Conservation (phyloP, 2,797 vertebrate species). For the Falco cherrug region DNA sequence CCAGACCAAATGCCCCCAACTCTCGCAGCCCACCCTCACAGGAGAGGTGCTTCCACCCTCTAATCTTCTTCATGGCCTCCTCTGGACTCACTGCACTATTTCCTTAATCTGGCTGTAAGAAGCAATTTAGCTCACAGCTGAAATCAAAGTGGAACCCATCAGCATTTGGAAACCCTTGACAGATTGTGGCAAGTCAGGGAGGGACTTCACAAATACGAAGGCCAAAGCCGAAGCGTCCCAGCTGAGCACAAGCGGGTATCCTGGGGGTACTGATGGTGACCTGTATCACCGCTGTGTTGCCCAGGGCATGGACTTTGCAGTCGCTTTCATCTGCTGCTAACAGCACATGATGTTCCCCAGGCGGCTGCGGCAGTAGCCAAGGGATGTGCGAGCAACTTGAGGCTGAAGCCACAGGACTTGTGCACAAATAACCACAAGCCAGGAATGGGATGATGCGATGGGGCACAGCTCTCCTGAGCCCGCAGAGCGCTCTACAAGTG, state of each 20-base stretch:
- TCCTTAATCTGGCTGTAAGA: not conserved
- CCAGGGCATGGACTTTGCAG: not conserved
- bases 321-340: fast-evolving
- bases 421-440: not conserved
- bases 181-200: not conserved
- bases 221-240: not conserved
- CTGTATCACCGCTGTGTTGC: not conserved
- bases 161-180: not conserved
- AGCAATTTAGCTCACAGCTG: not conserved
- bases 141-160: not conserved
- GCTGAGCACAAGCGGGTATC: not conserved
- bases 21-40: too few relatives aligned
- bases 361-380: not conserved
- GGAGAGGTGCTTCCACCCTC: too few relatives aligned
- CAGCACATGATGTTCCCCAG: fast-evolving
- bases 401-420: not conserved
- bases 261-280: not conserved
- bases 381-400: not conserved
- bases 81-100: too few relatives aligned
- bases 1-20: too few relatives aligned
- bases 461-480: not conserved
- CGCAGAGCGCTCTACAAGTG: not conserved
- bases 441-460: not conserved
- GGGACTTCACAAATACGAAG: fast-evolving
- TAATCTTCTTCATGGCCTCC: too few relatives aligned